These are phyloP conservation scores for Anthrax anthrax DNA, from an alignment of 2,888 invertebrate species.

Conservation along the genomic window DNA sequence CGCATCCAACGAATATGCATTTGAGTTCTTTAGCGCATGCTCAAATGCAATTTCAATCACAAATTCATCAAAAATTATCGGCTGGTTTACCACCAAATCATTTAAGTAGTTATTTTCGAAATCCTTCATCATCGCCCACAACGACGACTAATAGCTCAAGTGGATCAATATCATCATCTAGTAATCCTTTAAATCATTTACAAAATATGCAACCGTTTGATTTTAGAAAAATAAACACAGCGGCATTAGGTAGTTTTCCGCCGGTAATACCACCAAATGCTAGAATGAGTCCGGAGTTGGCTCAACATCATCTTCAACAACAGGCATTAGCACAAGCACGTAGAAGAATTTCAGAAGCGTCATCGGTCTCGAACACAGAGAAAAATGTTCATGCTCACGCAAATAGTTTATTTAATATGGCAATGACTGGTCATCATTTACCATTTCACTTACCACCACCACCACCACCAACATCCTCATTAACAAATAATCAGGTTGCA, in stretches of 20 bases:
- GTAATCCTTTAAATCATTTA: conserved; percentile 69
- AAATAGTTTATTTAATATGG: conserved; percentile 46
- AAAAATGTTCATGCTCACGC: conserved; percentile 32
- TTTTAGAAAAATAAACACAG: conserved; percentile 56
- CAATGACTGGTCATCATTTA: conserved; percentile 43
- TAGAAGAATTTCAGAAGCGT: conserved; percentile 41
- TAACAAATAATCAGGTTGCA: conserved; percentile 47
- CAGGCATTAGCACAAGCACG: conserved; percentile 34
- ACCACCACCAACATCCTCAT: conserved; percentile 42
- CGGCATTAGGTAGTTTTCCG: conserved; percentile 37
- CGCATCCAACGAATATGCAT: conserved; percentile 36
- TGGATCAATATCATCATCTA: conserved; percentile 22
- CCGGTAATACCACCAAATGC: conserved; percentile 21
- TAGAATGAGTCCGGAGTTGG: conserved; percentile 28
- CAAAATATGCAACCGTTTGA: conserved; percentile 96
- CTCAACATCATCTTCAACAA: conserved; percentile 25
- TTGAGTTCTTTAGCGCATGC: conserved; percentile 29
- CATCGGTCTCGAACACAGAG: conserved; percentile 17
- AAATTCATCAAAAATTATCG: conserved; percentile 32
- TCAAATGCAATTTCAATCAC: conserved; percentile 32
- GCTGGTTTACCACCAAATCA: conserved; percentile 23
- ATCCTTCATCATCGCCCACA: conserved; percentile 22
- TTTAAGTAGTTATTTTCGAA: conserved; percentile 26
- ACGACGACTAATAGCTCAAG: neutral
- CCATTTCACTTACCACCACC: conserved; percentile 51